Base-by-base conservation (phyloP, 1,140 invertebrate genomes). In the Drosophila setifemur region DNA sequence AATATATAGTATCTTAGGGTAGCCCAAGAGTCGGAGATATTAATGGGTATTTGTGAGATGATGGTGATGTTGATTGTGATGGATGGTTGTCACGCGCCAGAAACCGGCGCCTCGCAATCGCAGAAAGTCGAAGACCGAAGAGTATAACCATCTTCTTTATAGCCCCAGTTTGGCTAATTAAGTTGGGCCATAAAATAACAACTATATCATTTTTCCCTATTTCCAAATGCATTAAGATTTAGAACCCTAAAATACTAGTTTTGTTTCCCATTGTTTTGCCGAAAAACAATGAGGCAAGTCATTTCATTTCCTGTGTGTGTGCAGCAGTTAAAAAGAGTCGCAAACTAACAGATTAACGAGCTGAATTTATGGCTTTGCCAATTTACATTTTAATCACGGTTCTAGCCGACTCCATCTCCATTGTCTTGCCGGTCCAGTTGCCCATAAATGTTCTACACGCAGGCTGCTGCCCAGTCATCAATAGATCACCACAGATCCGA, bases 301-400 rank as follows among this genome's bases (percentile, higher is more conserved):
- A 86, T 72, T 75, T 71, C 40, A 86, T 85, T 85, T 86, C 81
- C 79, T 85, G 64, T 68, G 70, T 82, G 43, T 55, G 60, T 77
- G 68, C 73, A 66, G 37, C 66, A 71, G 44, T 72, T 50, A 61
- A 61, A 48, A 48, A 52, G 12, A 70, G 28, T 69, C 49, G 18
- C 42, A 48, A 69, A 55, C 60, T 61, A 42, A 61, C 23, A 25
- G 69, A 69, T 69, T 47, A 70, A 70, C 67, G 25, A 71, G 53
- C 47, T 48, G 43, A 61, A 82, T 78, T 82, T 76, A 82, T 78
- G 63, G 16, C 48, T 70, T 74, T 44, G 55, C 75, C 37, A 82
- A 85, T 85, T 70, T 61, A 74, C 29, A 67, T 66, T 74, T 68
- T 29, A 86, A 64, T 83, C 67, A 58, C 26, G 40, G 37, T 42